Evolutionary conservation across 2,113 vertebrate species (phyloP).

Genomic region (Murina feae): DNA sequence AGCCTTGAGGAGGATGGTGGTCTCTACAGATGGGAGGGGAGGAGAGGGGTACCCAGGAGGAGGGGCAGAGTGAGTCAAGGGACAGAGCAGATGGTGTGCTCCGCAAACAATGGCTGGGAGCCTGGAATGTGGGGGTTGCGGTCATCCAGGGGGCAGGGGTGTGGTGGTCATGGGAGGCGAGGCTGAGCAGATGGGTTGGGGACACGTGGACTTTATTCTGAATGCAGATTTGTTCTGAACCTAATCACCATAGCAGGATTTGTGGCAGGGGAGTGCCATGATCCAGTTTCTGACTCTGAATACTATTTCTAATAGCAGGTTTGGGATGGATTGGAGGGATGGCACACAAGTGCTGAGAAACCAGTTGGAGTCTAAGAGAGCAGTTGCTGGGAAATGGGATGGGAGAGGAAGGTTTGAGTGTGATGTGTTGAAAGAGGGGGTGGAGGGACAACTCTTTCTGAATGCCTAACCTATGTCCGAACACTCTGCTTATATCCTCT

Average conservation of each 20-base stretch:
- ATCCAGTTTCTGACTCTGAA: not conserved
- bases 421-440: not conserved
- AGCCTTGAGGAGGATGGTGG: not conserved
- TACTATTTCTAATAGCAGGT: not conserved
- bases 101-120: not conserved
- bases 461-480: not conserved
- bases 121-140: not conserved
- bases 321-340: not conserved
- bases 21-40: conserved; percentile 6
- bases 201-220: not conserved
- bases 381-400: not conserved
- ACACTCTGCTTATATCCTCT: not conserved
- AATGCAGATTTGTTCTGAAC: not conserved
- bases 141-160: not conserved
- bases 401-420: not conserved
- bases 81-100: not conserved
- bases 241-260: not conserved
- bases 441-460: not conserved
- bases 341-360: not conserved
- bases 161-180: not conserved
- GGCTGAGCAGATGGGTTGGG: conserved; percentile 20
- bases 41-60: not conserved
- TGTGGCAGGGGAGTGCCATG: not conserved
- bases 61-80: not conserved
- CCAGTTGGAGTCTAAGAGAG: not conserved